Conservation (phyloP, 2,888 invertebrate species). For the Eremobia ochroleuca region DNA sequence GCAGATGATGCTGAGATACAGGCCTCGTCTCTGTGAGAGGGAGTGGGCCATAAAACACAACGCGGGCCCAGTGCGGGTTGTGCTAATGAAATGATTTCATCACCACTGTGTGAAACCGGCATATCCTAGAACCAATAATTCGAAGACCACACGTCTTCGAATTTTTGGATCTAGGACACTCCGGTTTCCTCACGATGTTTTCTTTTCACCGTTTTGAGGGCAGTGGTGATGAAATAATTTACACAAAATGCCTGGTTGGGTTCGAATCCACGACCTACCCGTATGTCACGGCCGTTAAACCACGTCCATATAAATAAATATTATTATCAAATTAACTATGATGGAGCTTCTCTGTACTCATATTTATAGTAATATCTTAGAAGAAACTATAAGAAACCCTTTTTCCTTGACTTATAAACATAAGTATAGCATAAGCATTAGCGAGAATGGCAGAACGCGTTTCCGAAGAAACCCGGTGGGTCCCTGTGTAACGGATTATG, state of each 20-base stretch:
- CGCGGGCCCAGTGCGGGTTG: not conserved
- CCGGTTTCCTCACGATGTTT: not conserved
- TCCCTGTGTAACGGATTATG: conserved; percentile 72
- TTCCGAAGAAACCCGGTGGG: conserved; percentile 61
- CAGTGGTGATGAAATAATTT: not conserved
- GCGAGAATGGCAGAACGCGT: conserved; percentile 51
- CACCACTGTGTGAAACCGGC: too few relatives aligned
- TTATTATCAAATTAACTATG: not conserved
- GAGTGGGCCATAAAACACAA: not conserved
- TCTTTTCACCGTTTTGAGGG: too few relatives aligned
- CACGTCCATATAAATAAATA: not conserved
- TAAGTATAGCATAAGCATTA: conserved; percentile 39
- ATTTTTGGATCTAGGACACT: not conserved
- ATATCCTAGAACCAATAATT: too few relatives aligned
- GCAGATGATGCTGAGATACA: too few relatives aligned
- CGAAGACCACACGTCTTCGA: not conserved
- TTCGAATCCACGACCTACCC: not conserved
- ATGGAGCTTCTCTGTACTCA: not conserved
- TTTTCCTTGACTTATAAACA: conserved; percentile 33
- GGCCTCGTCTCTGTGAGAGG: not conserved
- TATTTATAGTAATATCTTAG: not conserved
- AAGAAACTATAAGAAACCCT: conserved; percentile 18
- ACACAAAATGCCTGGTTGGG: not conserved
- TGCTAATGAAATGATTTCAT: too few relatives aligned
- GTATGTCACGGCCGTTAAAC: not conserved